Conservation (phyloP, 2,888 invertebrate species). For the Mimumesa dahlbomi region DNA sequence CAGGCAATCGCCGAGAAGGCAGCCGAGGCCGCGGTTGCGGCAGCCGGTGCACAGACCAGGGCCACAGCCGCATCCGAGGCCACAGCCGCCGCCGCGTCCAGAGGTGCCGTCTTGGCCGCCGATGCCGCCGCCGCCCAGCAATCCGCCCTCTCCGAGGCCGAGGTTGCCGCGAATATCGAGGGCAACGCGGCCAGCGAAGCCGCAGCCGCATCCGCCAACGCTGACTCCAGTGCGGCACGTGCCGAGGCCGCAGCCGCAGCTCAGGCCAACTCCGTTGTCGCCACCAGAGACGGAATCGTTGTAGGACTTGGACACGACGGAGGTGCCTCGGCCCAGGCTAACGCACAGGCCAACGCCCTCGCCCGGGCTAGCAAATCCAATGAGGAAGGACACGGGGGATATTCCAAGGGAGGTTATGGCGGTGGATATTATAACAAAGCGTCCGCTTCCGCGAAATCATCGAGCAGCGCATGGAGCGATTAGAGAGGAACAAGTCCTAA, state of each 20-base stretch:
- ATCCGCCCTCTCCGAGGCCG: not conserved
- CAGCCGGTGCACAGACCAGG: not conserved
- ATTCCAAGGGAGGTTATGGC: not conserved
- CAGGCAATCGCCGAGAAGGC: not conserved
- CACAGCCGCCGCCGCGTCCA: not conserved
- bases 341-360: constrained; percentile 24
- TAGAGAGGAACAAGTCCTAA: not conserved
- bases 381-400: not conserved
- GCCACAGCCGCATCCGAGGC: constrained; percentile 4
- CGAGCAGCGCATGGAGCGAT: constrained; percentile 1
- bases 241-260: constrained; percentile 28
- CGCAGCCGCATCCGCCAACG: not conserved
- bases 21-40: not conserved
- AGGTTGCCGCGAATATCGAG: not conserved
- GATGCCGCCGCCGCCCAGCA: constrained; percentile 13
- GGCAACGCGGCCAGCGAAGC: not conserved
- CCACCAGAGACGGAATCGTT: constrained; percentile 30
- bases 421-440: not conserved
- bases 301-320: constrained; percentile 26
- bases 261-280: constrained; percentile 4
- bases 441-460: not conserved
- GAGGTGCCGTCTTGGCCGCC: constrained; percentile 1
- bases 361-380: constrained; percentile 4
- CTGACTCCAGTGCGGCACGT: constrained; percentile 4
- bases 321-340: constrained; percentile 8